Base-by-base conservation (phyloP, 2,113 vertebrate genomes). In the Cheirogaleus medius region DNA sequence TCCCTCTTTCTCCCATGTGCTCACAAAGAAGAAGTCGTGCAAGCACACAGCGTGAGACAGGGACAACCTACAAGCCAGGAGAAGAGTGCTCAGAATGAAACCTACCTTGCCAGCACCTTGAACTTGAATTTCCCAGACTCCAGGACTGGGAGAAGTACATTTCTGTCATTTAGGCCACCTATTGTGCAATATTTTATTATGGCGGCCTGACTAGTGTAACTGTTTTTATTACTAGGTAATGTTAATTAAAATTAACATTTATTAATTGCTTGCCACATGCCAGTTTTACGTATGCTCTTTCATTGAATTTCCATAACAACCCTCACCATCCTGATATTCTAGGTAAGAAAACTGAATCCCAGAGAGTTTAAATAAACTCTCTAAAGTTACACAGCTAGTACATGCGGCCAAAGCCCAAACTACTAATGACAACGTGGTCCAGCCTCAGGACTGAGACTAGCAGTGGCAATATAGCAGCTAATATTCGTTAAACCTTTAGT, bases 351-450 rank as follows among this genome's bases (percentile, higher is more conserved):
- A 37, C 10, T 60, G 25, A 84, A 71, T n/a, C 60, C 25, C 25
- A 68, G 44, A 80, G 4, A 69, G 3, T 54, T 73, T 37, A 32
- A 71, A 3, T 34, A 60, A 63, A 49, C 5, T 66, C 34, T 34
- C 44, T 1, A 0, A 74, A 8, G 47, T 74, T 11, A 9, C 1
- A 49, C 21, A 9, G 3, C 34, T 52, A 3, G 13, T 39, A 11
- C 3, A 34, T 63, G 29, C 6, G 29, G 8, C 14, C 23, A 73
- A 44, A 63, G n/a, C 15, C 52, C 27, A 73, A 14, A 23, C 15
- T 15, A 12, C 8, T n/a, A 25, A n/a, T 3, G 25, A 84, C 4
- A 29, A n/a, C 0, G 0, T 0, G 0, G 18, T 52, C 4, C 17
- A 60, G 27, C 14, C 56, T 88, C 14, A 6, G 15, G 34, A 37